phyloP scores from a whole-genome alignment of 92 coral and sea anemone genomes.

The Parazoanthus darwini region DNA sequence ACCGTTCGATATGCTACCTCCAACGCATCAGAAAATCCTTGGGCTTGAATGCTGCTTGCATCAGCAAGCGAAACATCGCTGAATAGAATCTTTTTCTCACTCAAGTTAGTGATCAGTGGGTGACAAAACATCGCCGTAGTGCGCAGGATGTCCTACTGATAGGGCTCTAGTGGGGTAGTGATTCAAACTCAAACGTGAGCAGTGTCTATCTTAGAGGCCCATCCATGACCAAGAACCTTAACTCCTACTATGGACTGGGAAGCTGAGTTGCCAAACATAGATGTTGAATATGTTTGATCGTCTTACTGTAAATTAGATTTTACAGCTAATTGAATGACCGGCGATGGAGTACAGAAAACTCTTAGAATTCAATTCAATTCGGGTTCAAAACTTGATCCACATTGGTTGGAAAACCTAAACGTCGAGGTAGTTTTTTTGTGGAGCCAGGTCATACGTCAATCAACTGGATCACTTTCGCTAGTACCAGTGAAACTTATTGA shows the following conservation, averaged over 20 bases:
- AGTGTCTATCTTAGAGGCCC: slow-evolving; percentile 40
- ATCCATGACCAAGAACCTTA: slow-evolving; percentile 43
- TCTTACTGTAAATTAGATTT: slow-evolving; percentile 23
- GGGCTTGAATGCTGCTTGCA: slow-evolving; percentile 34
- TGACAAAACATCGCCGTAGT: slow-evolving; percentile 54
- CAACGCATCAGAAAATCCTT: slow-evolving; percentile 66
- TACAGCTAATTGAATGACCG: background rate
- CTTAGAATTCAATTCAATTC: no score
- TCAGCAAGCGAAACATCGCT: slow-evolving; percentile 15
- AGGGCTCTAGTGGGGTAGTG: background rate
- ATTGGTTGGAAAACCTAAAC: no score
- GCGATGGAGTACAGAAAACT: background rate
- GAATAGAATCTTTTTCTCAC: slow-evolving; percentile 45
- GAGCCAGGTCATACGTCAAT: no score
- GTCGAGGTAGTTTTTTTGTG: no score
- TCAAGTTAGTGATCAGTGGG: slow-evolving; percentile 48
- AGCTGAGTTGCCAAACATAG: slow-evolving; percentile 37
- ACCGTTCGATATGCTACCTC: slow-evolving; percentile 65
- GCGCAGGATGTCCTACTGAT: slow-evolving; percentile 39
- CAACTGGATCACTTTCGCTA: no score
- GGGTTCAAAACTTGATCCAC: no score
- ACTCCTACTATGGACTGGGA: slow-evolving; percentile 21
- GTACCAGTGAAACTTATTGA: no score
- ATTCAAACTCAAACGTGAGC: slow-evolving; percentile 25
- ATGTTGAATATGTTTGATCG: slow-evolving; percentile 38